These are phyloP conservation scores for Mnemiopsis leidyi DNA, from an alignment of 37 sponge, comb jelly and placozoan genomes.

Conservation along the genomic window DNA sequence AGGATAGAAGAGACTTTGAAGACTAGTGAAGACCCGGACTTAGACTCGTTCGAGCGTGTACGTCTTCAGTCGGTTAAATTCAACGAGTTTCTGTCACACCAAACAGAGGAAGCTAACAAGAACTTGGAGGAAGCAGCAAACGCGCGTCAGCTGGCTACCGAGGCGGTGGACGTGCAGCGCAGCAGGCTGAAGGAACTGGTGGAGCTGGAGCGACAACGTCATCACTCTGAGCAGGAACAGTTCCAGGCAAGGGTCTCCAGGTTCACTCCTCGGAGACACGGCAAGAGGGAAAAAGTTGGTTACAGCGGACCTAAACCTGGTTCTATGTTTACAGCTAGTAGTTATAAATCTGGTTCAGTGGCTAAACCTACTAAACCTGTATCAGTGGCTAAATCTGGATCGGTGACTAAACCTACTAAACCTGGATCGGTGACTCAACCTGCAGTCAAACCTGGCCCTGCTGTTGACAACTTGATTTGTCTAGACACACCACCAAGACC, in stretches of 20 bases:
- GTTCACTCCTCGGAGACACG: no score
- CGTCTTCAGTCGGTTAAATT: conserved; percentile 2
- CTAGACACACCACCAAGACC: conserved; percentile 3
- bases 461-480: not conserved
- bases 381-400: not conserved
- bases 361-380: not conserved
- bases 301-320: not conserved
- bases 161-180: not conserved
- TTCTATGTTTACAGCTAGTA: not conserved
- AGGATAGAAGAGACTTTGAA: not conserved
- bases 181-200: not conserved
- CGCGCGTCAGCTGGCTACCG: not conserved
- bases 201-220: not conserved
- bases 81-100: not conserved
- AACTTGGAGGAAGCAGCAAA: not conserved
- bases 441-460: not conserved
- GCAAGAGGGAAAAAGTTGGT: no score
- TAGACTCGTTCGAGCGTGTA: not conserved
- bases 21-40: not conserved
- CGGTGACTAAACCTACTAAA: not conserved
- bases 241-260: not conserved
- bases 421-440: not conserved
- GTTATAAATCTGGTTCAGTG: not conserved
- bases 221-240: not conserved
- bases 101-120: not conserved